Evolutionary conservation across 1,140 invertebrate genomes (phyloP), one percentile per base, ranked within the genome.

Genomic region (Oreohelix idahoensis): DNA sequence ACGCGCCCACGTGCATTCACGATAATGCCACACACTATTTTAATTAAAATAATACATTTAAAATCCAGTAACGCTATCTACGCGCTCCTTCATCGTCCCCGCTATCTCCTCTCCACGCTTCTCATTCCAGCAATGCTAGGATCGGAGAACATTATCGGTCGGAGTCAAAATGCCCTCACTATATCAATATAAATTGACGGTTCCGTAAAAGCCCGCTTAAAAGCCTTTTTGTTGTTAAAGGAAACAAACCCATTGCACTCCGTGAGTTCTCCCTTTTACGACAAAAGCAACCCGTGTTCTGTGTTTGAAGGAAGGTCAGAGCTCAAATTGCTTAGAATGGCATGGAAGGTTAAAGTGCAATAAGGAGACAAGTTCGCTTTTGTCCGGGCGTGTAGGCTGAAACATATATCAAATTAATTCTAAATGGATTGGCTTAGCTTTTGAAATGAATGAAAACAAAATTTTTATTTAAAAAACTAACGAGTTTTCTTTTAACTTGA

Each of bases 211-310:
- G 77, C 77, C 77, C 23, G 20, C 58, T 26, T 4, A 58, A 66
- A 79, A 79, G 38, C 77, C 58, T 66, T 79, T 79, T 66, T 66
- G 63, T 29, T 79, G 53, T 79, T 11, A 49, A 66, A 36, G 53
- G 77, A 79, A 79, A 38, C 32, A 66, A 69, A 0, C 77, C 36
- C 35, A 36, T 42, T 1, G 1, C 53, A 26, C 51, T 15, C 36
- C 63, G 8, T n/a, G 35, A 42, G 42, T 29, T 32, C 26, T 49
- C 11, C 15, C 26, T 5, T 23, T 20, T 58, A 20, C 38, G 5
- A 39, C 23, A 5, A 23, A 58, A 58, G 8, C 42, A 36, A 42
- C 71, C 38, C 63, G 8, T 2, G 74, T 5, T 76, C 45, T 29
- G 11, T 32, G 10, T 53, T 0, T 26, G 20, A 11, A 20, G n/a